Conservation (phyloP, 1,140 invertebrate species). For the Tetranychus urticae region DNA sequence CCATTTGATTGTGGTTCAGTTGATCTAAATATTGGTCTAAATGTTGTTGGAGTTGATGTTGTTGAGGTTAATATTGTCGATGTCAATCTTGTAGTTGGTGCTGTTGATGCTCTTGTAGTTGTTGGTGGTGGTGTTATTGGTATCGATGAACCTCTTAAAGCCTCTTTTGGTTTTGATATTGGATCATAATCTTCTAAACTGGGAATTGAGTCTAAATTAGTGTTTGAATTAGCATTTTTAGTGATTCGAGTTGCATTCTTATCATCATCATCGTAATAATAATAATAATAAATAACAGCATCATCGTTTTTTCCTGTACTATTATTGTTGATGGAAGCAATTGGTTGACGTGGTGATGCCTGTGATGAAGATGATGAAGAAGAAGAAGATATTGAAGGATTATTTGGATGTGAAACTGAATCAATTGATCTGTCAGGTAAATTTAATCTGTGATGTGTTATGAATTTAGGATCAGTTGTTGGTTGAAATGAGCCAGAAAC, state of each 20-base stretch:
- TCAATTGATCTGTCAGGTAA: neutral
- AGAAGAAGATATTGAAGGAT: neutral
- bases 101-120: neutral
- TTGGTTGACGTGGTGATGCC: neutral
- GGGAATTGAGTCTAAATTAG: constrained; percentile 5
- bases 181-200: constrained; percentile 6
- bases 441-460: neutral
- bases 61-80: too few species aligned
- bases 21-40: too few species aligned
- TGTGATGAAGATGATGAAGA: neutral
- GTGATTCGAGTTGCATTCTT: constrained; percentile 5
- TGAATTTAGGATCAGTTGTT: neutral
- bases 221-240: neutral
- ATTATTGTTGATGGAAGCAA: too few species aligned
- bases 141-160: neutral
- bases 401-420: neutral
- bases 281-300: constrained; percentile 11
- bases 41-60: too few species aligned
- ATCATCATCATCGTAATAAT: constrained; percentile 11
- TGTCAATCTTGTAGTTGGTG: too few species aligned
- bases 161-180: neutral
- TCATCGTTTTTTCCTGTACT: constrained; percentile 7
- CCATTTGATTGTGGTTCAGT: too few species aligned
- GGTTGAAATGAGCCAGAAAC: neutral
- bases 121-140: neutral